A percentile compares a stretch with the other conserved stretches of the same genome.
Conservation (phyloP, 2,888 invertebrate genomes). For the Mythimna pallens region DNA sequence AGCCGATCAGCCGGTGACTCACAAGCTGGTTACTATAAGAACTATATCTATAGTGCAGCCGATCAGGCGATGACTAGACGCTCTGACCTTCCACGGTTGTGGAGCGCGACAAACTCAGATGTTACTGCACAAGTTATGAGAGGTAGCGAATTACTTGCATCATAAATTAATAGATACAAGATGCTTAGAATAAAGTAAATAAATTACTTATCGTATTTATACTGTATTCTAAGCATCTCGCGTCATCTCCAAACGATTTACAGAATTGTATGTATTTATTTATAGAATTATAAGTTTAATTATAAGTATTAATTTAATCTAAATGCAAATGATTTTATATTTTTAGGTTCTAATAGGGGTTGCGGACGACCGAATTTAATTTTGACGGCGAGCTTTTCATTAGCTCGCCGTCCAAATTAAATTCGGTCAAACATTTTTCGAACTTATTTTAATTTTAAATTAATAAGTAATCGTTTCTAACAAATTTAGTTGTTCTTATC, state of each 20-base stretch:
- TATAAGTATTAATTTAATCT: too few species aligned
- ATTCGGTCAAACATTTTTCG: too few species aligned
- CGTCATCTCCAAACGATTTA: background rate
- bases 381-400: too few species aligned
- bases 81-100: constrained; percentile 50
- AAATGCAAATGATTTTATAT: too few species aligned
- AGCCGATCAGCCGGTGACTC: constrained; percentile 44
- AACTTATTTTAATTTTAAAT: too few species aligned
- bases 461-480: background rate
- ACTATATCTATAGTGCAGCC: constrained; percentile 12
- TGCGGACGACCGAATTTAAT: too few species aligned
- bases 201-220: background rate
- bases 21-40: background rate
- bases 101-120: constrained; percentile 42
- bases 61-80: constrained; percentile 46
- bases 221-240: background rate
- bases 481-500: background rate
- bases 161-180: background rate
- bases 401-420: too few species aligned
- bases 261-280: too few species aligned
- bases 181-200: too few species aligned
- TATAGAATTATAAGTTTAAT: too few species aligned
- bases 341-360: too few species aligned
- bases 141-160: constrained; percentile 10
- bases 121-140: constrained; percentile 19